Evolutionary conservation across 2,888 invertebrate genomes (phyloP).

Genomic region (Dryobota labecula): DNA sequence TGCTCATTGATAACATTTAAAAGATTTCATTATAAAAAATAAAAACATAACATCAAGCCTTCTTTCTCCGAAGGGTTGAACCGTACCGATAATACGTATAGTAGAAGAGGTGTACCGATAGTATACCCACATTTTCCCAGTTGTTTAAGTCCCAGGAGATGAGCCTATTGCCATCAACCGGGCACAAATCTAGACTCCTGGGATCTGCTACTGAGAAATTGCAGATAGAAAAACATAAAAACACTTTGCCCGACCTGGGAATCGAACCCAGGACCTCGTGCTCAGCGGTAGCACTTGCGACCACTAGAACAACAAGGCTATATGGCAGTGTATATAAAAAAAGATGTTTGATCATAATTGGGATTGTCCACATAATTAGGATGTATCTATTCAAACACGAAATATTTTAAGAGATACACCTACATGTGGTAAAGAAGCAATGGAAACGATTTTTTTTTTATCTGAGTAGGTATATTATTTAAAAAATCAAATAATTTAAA

Average conservation of each 20-base stretch:
- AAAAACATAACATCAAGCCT: too few relatives aligned
- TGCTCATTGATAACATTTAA: too few relatives aligned
- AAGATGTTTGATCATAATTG: not conserved
- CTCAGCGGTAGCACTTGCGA: not conserved
- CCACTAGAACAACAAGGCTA: not conserved
- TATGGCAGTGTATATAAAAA: not conserved
- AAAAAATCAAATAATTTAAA: too few relatives aligned
- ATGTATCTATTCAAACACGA: too few relatives aligned
- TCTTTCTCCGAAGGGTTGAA: too few relatives aligned
- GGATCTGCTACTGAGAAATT: not conserved
- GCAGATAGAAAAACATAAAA: not conserved
- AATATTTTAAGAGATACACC: too few relatives aligned
- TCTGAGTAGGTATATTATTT: too few relatives aligned
- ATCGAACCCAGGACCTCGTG: not conserved
- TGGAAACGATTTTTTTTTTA: too few relatives aligned
- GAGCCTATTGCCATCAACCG: not conserved
- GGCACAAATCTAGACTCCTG: not conserved
- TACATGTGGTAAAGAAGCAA: too few relatives aligned
- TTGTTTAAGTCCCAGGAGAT: not conserved
- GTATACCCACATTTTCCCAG: not conserved
- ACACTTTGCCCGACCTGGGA: not conserved
- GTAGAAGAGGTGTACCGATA: not conserved
- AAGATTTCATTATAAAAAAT: too few relatives aligned
- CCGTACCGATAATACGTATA: too few relatives aligned
- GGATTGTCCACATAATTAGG: not conserved